Conservation (phyloP, 2,888 invertebrate species). For the Spodoptera littoralis region DNA sequence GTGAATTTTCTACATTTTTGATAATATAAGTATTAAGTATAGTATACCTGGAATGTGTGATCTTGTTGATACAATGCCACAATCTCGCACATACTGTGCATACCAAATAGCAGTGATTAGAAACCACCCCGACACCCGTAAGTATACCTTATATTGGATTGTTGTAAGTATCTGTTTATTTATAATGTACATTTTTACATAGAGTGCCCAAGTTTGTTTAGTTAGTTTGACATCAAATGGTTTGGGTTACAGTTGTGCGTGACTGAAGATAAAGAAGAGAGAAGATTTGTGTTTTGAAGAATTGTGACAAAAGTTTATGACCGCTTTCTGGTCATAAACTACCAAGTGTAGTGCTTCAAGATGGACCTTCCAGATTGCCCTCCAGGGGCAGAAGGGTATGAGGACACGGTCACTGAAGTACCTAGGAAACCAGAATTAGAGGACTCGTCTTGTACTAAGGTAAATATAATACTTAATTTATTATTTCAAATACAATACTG, state of each 20-base stretch:
- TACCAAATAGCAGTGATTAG: constrained; percentile 51
- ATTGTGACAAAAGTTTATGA: constrained; percentile 75
- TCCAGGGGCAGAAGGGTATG: constrained; percentile 84
- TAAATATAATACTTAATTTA: constrained; percentile 72
- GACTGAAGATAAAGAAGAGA: constrained; percentile 58
- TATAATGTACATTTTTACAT: constrained; percentile 64
- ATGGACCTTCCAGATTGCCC: constrained; percentile 87
- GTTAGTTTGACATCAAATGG: constrained; percentile 59
- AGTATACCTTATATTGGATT: constrained; percentile 60
- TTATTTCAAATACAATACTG: constrained; percentile 38
- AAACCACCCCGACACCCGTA: constrained; percentile 51
- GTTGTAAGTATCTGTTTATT: constrained; percentile 77
- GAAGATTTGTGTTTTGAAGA: constrained; percentile 62
- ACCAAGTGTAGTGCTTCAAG: constrained; percentile 83
- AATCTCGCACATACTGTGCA: constrained; percentile 38
- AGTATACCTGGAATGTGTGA: constrained; percentile 30
- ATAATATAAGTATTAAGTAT: constrained; percentile 12
- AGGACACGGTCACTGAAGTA: constrained; percentile 81
- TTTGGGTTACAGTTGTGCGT: constrained; percentile 74
- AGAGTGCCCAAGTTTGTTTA: constrained; percentile 11
- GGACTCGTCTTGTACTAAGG: constrained; percentile 77
- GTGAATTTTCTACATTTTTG: constrained; percentile 2
- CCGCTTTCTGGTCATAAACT: constrained; percentile 80
- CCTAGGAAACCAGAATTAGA: constrained; percentile 73
- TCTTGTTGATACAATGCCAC: constrained; percentile 23